phyloP scores from a whole-genome alignment of 2,888 invertebrate species.

The Nomada ruficornis region DNA sequence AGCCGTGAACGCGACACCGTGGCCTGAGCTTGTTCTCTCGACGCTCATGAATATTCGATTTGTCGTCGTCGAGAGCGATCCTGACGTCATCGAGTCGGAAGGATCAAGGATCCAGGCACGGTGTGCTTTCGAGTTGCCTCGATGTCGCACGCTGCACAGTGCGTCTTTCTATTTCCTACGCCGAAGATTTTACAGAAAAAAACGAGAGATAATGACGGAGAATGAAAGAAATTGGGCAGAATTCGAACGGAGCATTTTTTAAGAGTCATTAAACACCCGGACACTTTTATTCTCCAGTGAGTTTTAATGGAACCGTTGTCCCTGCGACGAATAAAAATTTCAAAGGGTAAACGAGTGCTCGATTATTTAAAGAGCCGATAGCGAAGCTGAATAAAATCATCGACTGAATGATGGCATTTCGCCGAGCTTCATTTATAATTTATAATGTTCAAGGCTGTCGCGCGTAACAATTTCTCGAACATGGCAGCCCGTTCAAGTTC shows the following conservation, averaged over 20 bases:
- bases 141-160: constrained; percentile 28
- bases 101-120: constrained; percentile 70
- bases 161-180: not conserved
- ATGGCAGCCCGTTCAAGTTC: constrained; percentile 15
- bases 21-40: constrained; percentile 64
- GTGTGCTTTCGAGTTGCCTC: constrained; percentile 44
- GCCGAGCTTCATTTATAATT: not conserved
- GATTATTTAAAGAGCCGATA: no score
- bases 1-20: constrained; percentile 54
- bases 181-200: not conserved
- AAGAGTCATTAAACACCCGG: no score
- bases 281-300: no score
- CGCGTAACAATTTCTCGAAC: not conserved
- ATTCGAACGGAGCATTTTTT: no score
- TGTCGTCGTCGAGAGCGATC: constrained; percentile 65
- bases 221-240: not conserved
- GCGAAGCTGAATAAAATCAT: not conserved
- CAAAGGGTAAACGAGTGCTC: no score
- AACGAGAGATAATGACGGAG: not conserved
- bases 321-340: no score
- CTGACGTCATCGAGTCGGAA: constrained; percentile 71
- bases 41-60: constrained; percentile 69
- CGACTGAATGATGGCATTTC: not conserved
- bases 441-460: not conserved
- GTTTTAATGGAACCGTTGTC: no score